These are phyloP conservation scores for Metallyticus violacea DNA, from an alignment of 2,888 invertebrate genomes.

Conservation along the genomic window DNA sequence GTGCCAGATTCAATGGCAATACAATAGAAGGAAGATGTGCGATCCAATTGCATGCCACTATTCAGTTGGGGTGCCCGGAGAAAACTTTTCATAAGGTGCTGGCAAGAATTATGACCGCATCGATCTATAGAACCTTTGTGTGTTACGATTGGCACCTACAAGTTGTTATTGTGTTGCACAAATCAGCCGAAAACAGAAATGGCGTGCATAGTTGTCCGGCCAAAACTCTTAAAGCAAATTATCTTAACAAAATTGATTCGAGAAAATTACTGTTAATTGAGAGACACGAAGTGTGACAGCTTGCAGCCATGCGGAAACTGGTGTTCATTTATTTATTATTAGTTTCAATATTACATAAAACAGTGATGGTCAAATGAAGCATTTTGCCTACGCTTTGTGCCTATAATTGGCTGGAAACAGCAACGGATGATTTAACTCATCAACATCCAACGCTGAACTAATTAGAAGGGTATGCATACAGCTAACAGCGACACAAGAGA, in stretches of 20 bases:
- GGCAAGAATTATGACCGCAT: too few relatives aligned
- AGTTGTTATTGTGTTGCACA: not conserved
- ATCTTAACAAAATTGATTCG: not conserved
- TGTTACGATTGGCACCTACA: too few relatives aligned
- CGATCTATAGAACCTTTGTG: too few relatives aligned
- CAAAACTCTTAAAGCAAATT: not conserved
- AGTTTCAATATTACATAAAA: not conserved
- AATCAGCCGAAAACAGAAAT: not conserved
- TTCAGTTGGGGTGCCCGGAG: too few relatives aligned
- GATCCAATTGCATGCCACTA: too few relatives aligned
- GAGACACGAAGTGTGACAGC: not conserved
- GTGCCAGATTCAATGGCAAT: too few relatives aligned
- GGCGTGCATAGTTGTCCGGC: not conserved
- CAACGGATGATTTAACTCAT: conserved; percentile 5
- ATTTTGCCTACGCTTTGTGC: not conserved
- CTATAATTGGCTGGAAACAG: conserved; percentile 3
- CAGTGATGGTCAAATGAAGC: not conserved
- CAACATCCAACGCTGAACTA: not conserved
- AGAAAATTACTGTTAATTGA: not conserved
- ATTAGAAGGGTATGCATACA: not conserved
- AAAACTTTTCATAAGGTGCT: too few relatives aligned
- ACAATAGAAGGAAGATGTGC: too few relatives aligned
- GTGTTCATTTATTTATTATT: not conserved
- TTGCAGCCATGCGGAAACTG: not conserved
- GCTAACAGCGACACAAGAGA: not conserved